Evolutionary conservation across 2,797 vertebrate species (phyloP).

Genomic region (Eleutherodactylus coqui): DNA sequence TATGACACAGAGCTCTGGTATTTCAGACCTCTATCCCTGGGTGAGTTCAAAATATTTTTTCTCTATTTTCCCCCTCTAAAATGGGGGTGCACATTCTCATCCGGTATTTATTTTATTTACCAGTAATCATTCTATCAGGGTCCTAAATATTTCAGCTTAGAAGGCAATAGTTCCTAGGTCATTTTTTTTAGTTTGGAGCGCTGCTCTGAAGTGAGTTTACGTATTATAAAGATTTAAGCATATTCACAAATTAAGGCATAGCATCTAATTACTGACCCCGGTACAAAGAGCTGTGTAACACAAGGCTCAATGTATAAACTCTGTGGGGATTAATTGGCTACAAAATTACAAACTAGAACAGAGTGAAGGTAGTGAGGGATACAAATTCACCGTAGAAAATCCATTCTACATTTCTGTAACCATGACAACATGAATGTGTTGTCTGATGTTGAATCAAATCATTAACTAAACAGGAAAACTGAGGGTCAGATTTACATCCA

Average conservation of each 20-base stretch:
- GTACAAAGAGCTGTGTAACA: neutral
- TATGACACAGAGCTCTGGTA: no score
- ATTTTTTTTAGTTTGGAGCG: no score
- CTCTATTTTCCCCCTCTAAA: no score
- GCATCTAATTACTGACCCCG: neutral
- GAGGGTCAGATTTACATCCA: constrained; percentile 33
- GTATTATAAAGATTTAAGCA: neutral
- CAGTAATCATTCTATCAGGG: no score
- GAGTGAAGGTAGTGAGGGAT: constrained; percentile 30
- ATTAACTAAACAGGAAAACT: constrained; percentile 50
- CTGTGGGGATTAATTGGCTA: constrained; percentile 51
- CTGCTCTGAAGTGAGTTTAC: neutral
- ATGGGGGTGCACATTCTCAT: no score
- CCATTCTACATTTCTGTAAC: constrained; percentile 48
- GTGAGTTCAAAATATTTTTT: no score
- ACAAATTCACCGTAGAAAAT: constrained; percentile 39
- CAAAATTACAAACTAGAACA: constrained; percentile 48
- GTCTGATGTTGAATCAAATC: constrained; percentile 39
- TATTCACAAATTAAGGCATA: neutral
- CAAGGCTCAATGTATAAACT: constrained; percentile 23
- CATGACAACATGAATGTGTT: constrained; percentile 54
- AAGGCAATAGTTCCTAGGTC: no score
- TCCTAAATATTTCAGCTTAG: no score
- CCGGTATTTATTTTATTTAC: no score
- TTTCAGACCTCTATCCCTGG: no score